These are phyloP conservation scores for Neostethus bicornis DNA, from an alignment of 2,797 vertebrate species.

Conservation along the genomic window DNA sequence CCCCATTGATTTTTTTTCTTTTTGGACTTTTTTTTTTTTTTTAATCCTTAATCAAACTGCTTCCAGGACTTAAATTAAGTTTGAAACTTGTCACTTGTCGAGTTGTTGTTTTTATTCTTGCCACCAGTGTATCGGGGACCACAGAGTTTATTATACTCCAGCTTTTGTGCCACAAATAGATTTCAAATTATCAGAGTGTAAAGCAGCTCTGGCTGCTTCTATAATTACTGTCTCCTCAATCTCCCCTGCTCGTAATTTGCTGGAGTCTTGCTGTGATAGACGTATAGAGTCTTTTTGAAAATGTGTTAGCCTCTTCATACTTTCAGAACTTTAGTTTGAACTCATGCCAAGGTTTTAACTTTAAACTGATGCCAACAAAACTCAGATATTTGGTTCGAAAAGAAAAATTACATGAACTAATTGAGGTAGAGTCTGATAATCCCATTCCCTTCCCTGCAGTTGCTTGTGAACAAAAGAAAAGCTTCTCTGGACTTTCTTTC, in stretches of 20 bases:
- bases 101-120: conserved; percentile 10
- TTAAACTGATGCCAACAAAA: neutral
- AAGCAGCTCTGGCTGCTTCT: conserved; percentile 31
- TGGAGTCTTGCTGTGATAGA: conserved; percentile 13
- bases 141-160: conserved; percentile 24
- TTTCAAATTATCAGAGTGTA: conserved; percentile 43
- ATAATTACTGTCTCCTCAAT: conserved; percentile 45
- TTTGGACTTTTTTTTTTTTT: neutral
- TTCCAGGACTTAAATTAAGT: neutral
- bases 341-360: neutral
- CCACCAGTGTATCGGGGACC: conserved; percentile 4
- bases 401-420: neutral
- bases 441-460: neutral
- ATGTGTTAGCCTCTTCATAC: conserved; percentile 9
- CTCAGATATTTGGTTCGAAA: neutral
- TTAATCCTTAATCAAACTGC: conserved; percentile 2
- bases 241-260: conserved; percentile 37
- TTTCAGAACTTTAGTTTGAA: neutral
- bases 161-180: conserved; percentile 39
- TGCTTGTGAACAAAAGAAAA: neutral
- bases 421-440: neutral
- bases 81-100: conserved; percentile 11
- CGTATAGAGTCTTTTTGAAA: neutral
- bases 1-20: neutral
- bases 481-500: neutral